These are phyloP conservation scores for Hydrophis major DNA, from an alignment of 2,797 vertebrate genomes.

Conservation along the genomic window DNA sequence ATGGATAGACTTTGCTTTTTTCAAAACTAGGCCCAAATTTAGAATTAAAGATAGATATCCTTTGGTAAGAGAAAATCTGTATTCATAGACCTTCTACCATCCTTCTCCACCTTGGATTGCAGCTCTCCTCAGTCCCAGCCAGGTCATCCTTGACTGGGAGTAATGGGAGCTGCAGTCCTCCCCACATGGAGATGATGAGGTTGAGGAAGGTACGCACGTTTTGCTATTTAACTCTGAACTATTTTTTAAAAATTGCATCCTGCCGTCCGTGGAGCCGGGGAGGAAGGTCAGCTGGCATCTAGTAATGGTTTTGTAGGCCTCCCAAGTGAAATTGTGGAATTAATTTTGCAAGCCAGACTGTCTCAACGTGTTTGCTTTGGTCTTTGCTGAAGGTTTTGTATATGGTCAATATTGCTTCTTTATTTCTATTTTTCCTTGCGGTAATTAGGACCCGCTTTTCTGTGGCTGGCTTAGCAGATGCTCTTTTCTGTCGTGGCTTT, in stretches of 20 bases:
- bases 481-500: not conserved
- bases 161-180: not conserved
- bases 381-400: not conserved
- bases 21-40: not conserved
- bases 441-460: slow-evolving; percentile 16
- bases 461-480: not conserved
- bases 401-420: not conserved
- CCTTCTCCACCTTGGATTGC: not conserved
- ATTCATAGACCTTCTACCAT: fast-evolving
- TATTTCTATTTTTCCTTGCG: not conserved
- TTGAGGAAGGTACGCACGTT: not conserved
- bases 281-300: slow-evolving; percentile 6
- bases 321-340: not conserved
- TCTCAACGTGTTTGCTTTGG: not conserved
- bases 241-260: slow-evolving; percentile 8
- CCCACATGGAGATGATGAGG: not conserved
- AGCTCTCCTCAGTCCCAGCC: not conserved
- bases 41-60: not conserved
- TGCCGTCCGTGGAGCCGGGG: slow-evolving; percentile 20
- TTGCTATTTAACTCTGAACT: slow-evolving; percentile 21
- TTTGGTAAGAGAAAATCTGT: not conserved
- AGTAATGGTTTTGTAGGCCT: not conserved
- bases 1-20: too few relatives aligned
- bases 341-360: too few relatives aligned
- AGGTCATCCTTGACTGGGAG: not conserved